Percentiles rank a stretch among this genome's conserved stretches.
Evolutionary conservation across 2,113 vertebrate species (phyloP).

Genomic region (Myotis brandtii): DNA sequence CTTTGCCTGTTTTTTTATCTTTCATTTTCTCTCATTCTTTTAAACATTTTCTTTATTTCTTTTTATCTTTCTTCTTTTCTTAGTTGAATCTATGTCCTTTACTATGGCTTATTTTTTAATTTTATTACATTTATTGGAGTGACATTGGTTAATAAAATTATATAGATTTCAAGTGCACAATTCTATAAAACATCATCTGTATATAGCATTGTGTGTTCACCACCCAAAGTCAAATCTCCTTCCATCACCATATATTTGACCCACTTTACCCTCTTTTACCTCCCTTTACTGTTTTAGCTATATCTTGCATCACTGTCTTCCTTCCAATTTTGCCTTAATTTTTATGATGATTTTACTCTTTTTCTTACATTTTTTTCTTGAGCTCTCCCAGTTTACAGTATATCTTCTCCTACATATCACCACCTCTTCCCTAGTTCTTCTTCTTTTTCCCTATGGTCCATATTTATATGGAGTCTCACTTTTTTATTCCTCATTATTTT

Average conservation of each 20-base stretch:
- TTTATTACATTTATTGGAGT: neutral
- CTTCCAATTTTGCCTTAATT: slow-evolving; percentile 1
- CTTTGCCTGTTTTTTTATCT: neutral
- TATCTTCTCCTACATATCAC: neutral
- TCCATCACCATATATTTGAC: neutral
- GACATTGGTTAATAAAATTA: neutral
- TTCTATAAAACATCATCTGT: neutral
- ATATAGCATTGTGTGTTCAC: neutral
- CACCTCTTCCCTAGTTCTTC: neutral
- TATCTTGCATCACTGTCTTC: neutral
- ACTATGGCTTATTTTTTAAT: neutral
- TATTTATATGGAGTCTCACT: neutral
- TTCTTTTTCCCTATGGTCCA: neutral
- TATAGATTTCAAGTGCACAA: neutral
- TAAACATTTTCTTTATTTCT: neutral
- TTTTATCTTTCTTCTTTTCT: slow-evolving; percentile 26
- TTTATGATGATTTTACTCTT: neutral
- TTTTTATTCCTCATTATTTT: neutral
- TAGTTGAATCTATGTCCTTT: neutral
- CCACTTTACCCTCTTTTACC: neutral
- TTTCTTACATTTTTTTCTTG: neutral
- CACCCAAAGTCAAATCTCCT: neutral
- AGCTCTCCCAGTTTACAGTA: neutral
- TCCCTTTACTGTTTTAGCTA: neutral
- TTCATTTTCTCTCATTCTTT: slow-evolving; percentile 17